These are phyloP conservation scores for Plestiodon gilberti DNA, from an alignment of 2,113 vertebrate species.

Conservation along the genomic window DNA sequence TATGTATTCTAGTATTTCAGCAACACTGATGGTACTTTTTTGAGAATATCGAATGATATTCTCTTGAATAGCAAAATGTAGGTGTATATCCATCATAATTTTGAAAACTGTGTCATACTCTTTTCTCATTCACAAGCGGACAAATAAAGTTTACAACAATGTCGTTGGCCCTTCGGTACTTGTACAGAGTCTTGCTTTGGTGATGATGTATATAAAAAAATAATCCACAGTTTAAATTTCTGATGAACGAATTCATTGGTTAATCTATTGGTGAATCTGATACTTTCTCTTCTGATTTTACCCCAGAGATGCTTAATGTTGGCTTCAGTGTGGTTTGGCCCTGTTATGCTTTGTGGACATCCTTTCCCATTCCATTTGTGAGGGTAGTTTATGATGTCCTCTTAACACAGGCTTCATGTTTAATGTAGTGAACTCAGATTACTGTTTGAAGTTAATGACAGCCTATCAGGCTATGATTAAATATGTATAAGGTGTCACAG, in stretches of 20 bases:
- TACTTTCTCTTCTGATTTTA: background rate
- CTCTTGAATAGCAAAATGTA: background rate
- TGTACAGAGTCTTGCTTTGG: background rate
- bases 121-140: background rate
- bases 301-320: conserved; percentile 6
- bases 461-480: conserved; percentile 69
- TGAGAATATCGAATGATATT: background rate
- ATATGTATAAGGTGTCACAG: conserved; percentile 72
- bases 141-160: background rate
- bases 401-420: conserved; percentile 66
- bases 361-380: conserved; percentile 45
- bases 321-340: conserved; percentile 45
- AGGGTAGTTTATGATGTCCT: conserved; percentile 61
- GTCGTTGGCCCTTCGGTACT: background rate
- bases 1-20: background rate
- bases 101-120: background rate
- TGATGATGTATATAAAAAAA: background rate
- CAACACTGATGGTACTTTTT: background rate
- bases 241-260: background rate
- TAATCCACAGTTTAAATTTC: background rate
- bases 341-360: conserved; percentile 50
- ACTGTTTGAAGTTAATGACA: conserved; percentile 72
- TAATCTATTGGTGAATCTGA: background rate
- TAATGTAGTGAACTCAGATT: conserved; percentile 70
- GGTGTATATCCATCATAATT: background rate